A percentile compares a stretch with the other conserved stretches of the same genome.
phyloP scores from a whole-genome alignment of 2,888 invertebrate genomes.

The Augochlorella aurata region DNA sequence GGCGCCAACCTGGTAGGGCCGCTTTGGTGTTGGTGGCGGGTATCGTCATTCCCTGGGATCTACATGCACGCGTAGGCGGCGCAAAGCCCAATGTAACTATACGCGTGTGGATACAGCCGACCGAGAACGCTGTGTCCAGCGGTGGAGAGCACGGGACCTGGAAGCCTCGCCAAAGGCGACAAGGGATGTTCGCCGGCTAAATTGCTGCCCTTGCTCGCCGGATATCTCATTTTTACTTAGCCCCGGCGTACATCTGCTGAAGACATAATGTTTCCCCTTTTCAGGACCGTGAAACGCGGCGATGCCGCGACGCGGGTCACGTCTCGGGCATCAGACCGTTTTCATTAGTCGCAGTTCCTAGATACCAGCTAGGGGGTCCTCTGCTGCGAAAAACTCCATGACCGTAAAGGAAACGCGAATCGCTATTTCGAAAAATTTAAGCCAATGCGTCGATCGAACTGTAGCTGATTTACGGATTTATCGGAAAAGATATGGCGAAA shows the following conservation, averaged over 20 bases:
- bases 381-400: too few species aligned
- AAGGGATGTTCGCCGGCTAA: constrained; percentile 62
- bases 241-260: neutral
- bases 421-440: too few species aligned
- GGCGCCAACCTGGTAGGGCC: constrained; percentile 58
- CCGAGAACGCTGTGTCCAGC: constrained; percentile 58
- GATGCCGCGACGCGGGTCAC: neutral
- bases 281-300: neutral
- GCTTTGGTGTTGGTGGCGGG: constrained; percentile 49
- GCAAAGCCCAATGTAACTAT: constrained; percentile 65
- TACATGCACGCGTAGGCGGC: constrained; percentile 60
- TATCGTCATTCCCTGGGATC: constrained; percentile 63
- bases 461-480: too few species aligned
- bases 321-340: neutral
- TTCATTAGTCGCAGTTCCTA: neutral
- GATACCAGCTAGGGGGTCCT: too few species aligned
- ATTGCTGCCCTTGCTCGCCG: constrained; percentile 58
- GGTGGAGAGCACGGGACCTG: constrained; percentile 38
- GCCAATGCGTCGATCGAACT: too few species aligned
- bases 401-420: too few species aligned
- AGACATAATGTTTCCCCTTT: neutral
- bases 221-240: constrained; percentile 45
- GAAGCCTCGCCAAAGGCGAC: constrained; percentile 68
- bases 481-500: too few species aligned
- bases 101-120: constrained; percentile 66